These are phyloP conservation scores for Actinostola sp. DNA, from an alignment of 92 coral and sea anemone species.

Conservation along the genomic window DNA sequence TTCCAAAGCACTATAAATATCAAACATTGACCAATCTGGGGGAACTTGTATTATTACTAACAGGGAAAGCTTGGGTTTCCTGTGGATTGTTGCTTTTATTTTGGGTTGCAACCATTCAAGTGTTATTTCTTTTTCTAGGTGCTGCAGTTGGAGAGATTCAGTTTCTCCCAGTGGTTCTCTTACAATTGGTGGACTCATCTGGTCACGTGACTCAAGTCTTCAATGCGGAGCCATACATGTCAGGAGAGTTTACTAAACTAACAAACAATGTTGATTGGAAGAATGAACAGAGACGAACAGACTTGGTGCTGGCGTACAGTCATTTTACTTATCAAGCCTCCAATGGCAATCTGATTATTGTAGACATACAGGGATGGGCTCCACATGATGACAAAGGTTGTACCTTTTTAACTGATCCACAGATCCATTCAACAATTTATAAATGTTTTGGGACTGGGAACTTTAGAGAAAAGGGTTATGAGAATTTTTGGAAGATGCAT, in stretches of 20 bases:
- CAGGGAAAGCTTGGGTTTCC: too few relatives aligned
- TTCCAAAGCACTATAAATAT: too few relatives aligned
- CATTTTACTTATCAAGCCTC: constrained; percentile 90
- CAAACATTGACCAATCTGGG: too few relatives aligned
- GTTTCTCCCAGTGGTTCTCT: constrained; percentile 90
- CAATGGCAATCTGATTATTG: constrained; percentile 64
- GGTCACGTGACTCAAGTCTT: constrained; percentile 61
- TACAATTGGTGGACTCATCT: constrained; percentile 51
- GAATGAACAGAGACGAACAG: constrained; percentile 53
- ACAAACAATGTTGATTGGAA: constrained; percentile 77
- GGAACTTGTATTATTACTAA: too few relatives aligned
- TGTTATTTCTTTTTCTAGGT: constrained; percentile 1
- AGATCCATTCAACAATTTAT: constrained; percentile 85
- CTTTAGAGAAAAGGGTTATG: constrained; percentile 62
- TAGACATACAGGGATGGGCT: constrained; percentile 97
- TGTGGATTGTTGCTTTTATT: too few relatives aligned
- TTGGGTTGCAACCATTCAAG: too few relatives aligned
- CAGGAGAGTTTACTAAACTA: constrained; percentile 89
- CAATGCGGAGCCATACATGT: constrained; percentile 97
- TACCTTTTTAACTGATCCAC: constrained; percentile 95
- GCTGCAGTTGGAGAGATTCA: constrained; percentile 74
- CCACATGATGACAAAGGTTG: constrained; percentile 72
- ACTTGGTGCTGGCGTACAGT: constrained; percentile 88
- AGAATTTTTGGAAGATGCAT: constrained; percentile 89
- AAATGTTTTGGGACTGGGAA: constrained; percentile 92